Conservation (phyloP, 1,140 invertebrate genomes). For the Zaprionus taronus region DNA sequence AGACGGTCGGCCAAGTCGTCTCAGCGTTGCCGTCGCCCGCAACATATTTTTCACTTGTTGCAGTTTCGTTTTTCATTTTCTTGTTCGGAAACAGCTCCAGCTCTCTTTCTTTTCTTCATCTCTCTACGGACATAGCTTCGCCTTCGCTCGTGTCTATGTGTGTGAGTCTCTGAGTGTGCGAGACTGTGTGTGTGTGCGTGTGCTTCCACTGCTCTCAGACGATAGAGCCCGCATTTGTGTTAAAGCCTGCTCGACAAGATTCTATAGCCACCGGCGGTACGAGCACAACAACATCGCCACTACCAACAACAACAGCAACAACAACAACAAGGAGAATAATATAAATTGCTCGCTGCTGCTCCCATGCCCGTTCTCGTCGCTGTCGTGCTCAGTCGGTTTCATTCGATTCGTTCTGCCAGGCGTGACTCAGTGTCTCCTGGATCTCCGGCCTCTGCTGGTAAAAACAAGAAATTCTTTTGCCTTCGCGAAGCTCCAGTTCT, state of each 20-base stretch:
- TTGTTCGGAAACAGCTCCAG: conserved; percentile 51
- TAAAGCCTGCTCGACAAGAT: conserved; percentile 62
- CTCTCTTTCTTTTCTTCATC: conserved; percentile 35
- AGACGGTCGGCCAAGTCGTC: conserved; percentile 24
- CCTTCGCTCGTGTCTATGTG: neutral
- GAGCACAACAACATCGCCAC: conserved; percentile 48
- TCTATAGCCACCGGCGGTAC: conserved; percentile 76
- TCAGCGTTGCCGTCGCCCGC: conserved; percentile 50
- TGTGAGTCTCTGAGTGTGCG: neutral
- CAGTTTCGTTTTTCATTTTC: conserved; percentile 83
- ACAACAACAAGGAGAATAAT: conserved; percentile 43
- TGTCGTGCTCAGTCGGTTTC: conserved; percentile 53
- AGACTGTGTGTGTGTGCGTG: neutral
- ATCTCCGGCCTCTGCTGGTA: conserved; percentile 29
- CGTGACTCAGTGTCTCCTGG: conserved; percentile 45
- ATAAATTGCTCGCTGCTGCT: conserved; percentile 47
- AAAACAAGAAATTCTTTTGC: conserved; percentile 67
- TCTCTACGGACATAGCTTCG: conserved; percentile 29
- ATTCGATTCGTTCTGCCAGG: conserved; percentile 36
- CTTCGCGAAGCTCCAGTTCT: conserved; percentile 35
- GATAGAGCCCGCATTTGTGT: conserved; percentile 38
- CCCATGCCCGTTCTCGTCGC: conserved; percentile 40
- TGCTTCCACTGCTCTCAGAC: neutral
- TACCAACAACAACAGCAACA: conserved; percentile 36
- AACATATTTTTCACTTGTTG: conserved; percentile 83